Percentiles rank a stretch among this genome's conserved stretches.
Evolutionary conservation across 2,888 invertebrate genomes (phyloP).

Genomic region (Punctoribates punctum): DNA sequence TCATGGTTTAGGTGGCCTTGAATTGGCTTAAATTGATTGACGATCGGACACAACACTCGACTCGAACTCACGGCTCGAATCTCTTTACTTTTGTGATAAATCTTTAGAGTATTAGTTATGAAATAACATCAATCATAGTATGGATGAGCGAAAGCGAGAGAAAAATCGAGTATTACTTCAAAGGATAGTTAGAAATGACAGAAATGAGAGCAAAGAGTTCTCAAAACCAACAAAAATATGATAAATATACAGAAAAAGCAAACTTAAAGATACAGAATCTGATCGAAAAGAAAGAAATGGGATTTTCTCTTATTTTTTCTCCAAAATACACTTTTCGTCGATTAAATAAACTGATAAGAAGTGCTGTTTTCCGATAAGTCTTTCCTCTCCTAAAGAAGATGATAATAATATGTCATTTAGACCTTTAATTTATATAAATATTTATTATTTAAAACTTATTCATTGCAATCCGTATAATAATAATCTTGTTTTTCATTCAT

Average conservation of each 20-base stretch:
- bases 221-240: neutral
- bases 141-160: neutral
- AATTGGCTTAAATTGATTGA: conserved; percentile 39
- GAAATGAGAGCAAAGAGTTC: conserved; percentile 10
- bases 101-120: conserved; percentile 34
- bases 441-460: neutral
- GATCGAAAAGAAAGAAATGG: neutral
- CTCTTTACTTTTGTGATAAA: conserved; percentile 31
- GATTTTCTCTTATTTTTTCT: neutral
- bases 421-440: conserved; percentile 19
- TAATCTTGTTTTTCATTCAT: too few relatives aligned
- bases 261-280: neutral
- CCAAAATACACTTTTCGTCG: neutral
- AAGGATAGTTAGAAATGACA: neutral
- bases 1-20: conserved; percentile 32
- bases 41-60: conserved; percentile 31
- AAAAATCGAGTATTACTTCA: neutral
- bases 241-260: conserved; percentile 4
- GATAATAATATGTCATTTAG: conserved; percentile 2
- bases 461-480: too few relatives aligned
- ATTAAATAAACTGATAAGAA: conserved; percentile 1
- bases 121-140: conserved; percentile 29
- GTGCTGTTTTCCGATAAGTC: neutral
- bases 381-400: neutral
- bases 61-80: neutral